Conservation (phyloP, 2,113 vertebrate genomes). For the Perccottus glenii region DNA sequence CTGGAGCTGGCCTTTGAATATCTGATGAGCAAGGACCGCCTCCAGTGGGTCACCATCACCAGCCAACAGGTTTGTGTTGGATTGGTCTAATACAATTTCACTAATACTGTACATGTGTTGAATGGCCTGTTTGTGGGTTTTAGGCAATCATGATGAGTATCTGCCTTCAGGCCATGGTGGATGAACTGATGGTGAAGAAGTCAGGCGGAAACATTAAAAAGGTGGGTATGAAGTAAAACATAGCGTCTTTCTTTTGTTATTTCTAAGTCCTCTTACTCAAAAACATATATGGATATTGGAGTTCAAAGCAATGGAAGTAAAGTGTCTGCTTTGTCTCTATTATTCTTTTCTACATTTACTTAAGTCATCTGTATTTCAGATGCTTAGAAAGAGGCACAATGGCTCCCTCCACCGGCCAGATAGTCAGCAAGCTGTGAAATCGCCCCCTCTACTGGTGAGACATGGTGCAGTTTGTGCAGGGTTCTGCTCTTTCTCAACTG, state of each 20-base stretch:
- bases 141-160: constrained; percentile 99
- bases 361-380: constrained; percentile 67
- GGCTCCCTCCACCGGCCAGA: constrained; percentile 87
- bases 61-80: constrained; percentile 87
- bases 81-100: background rate
- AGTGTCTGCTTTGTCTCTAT: background rate
- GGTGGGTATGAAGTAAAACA: constrained; percentile 70
- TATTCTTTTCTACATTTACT: background rate
- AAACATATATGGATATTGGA: too few relatives aligned
- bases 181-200: constrained; percentile 98
- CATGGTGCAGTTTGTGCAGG: background rate
- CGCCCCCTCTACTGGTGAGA: constrained; percentile 92
- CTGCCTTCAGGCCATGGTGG: constrained; percentile 98
- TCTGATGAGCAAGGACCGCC: constrained; percentile 97
- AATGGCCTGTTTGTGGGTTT: constrained; percentile 21
- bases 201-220: constrained; percentile 97
- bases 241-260: background rate
- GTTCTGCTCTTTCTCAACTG: background rate
- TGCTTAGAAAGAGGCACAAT: constrained; percentile 87
- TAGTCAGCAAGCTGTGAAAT: constrained; percentile 95
- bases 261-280: too few relatives aligned
- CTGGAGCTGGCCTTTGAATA: constrained; percentile 98
- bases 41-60: constrained; percentile 99
- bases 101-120: background rate
- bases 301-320: too few relatives aligned